Base-by-base conservation (phyloP, 2,888 invertebrate species). In the Aproaerema taeniolella region DNA sequence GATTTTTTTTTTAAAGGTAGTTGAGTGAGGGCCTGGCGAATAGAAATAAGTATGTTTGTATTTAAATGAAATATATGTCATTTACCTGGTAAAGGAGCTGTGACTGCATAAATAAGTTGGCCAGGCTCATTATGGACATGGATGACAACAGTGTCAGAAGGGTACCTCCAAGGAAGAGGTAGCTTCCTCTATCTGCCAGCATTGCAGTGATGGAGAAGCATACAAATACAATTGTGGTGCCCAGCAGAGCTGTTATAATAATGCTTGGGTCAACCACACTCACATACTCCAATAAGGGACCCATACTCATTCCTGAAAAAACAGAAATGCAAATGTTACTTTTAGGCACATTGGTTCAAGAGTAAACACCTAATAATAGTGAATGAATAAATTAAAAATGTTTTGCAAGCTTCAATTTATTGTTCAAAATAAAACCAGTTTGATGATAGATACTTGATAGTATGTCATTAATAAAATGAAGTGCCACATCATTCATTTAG, bases 121-220 rank as follows among this genome's bases (percentile, higher is more conserved):
- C 89, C 25, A 98, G 71, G 20, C 93, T 90, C 72, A 96, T 88
- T 15, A 96, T 58, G 39, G 95, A 88, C 88, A 97, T 89, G 38
- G 93, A 91, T 49, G 93, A 92, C 34, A 98, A 82, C 31, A 94
- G 82, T 29, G 96, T 95, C 88, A 96, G 91, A 50, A 98, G 87
- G 42, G 93, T 91, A 55, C 96, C 97, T 47, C 98, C 98, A 33
- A 98, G 88, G 79, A 93, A 97, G 41, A 99, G 86, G 90, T 92
- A 98, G 66, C 92, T 92, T 50, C 98, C 95, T 49, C 95, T 91
- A 52, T 94, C 92, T 38, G 96, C 95, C 53, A 96, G 88, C 69
- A 99, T 89, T 2, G 98, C 92, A 37, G 96, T 92, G 57, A 97
- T 76, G 12, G 96, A 93, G 87, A 99, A 97, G 59, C 96, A 96